phyloP scores from a whole-genome alignment of 2,113 vertebrate genomes.

The Albula glossodonta region DNA sequence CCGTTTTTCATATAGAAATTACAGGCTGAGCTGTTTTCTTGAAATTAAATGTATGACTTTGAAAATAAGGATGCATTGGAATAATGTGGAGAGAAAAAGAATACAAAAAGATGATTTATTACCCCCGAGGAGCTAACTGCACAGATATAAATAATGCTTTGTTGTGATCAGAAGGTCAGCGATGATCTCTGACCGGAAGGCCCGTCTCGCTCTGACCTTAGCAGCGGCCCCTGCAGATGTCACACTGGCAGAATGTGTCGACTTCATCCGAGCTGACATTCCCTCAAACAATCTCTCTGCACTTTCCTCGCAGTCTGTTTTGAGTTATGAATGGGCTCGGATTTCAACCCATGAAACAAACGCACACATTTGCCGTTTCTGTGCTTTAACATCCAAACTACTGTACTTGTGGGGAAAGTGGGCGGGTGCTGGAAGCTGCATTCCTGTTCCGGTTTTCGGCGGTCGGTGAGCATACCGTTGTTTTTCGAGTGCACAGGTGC shows the following conservation, averaged over 20 bases:
- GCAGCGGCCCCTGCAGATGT: not conserved
- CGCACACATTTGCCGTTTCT: not conserved
- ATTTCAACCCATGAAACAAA: not conserved
- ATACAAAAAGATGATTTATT: not conserved
- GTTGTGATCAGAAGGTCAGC: not conserved
- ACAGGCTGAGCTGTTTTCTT: constrained; percentile 10
- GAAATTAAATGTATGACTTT: not conserved
- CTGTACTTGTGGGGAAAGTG: not conserved
- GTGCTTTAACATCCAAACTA: not conserved
- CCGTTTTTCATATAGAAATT: constrained; percentile 19
- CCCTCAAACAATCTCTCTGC: not conserved
- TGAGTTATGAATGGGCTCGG: not conserved
- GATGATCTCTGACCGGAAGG: constrained; percentile 4
- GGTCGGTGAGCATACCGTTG: not conserved
- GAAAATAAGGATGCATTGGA: not conserved
- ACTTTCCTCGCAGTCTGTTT: not conserved
- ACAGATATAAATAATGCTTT: not conserved
- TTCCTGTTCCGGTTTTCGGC: not conserved
- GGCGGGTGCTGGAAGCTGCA: not conserved
- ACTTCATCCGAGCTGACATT: not conserved
- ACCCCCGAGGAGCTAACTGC: not conserved
- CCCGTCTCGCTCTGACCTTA: constrained; percentile 10
- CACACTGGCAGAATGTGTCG: not conserved
- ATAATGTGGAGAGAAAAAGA: not conserved
- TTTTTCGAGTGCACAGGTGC: not conserved